Evolutionary conservation across 2,888 invertebrate species (phyloP).

Genomic region (Leptarthrus brevirostris): DNA sequence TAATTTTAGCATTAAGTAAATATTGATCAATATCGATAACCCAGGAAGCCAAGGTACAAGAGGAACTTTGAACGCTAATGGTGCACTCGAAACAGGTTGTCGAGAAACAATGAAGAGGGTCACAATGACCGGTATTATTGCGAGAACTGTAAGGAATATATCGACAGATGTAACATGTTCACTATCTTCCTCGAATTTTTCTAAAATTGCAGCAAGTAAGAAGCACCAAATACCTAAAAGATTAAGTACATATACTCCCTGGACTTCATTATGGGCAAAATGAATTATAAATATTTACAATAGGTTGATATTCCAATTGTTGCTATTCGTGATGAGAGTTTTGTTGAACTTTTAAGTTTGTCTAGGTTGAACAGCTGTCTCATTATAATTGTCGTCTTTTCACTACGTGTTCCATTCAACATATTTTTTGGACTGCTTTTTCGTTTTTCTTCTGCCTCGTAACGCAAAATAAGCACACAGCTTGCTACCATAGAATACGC

Average conservation of each 20-base stretch:
- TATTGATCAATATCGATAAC: conserved; percentile 83
- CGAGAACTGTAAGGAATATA: conserved; percentile 56
- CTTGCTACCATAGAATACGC: conserved; percentile 82
- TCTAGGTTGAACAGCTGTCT: conserved; percentile 67
- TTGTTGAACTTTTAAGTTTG: conserved; percentile 65
- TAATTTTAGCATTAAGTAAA: conserved; percentile 78
- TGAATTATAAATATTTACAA: conserved; percentile 65
- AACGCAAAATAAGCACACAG: conserved; percentile 78
- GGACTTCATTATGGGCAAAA: too few species aligned
- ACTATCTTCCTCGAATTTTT: conserved; percentile 60
- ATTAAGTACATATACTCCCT: too few species aligned
- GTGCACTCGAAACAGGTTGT: conserved; percentile 74
- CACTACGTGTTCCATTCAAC: neutral
- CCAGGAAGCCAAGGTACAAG: conserved; percentile 85
- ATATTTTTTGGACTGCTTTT: neutral
- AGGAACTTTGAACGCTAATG: conserved; percentile 79
- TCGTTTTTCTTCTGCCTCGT: conserved; percentile 62
- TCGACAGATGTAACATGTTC: conserved; percentile 55
- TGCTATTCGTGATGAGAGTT: conserved; percentile 66
- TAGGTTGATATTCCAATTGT: conserved; percentile 66
- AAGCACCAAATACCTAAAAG: conserved; percentile 60
- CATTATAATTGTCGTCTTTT: conserved; percentile 53
- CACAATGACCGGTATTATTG: conserved; percentile 60
- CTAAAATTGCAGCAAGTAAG: conserved; percentile 59
- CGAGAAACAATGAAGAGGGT: conserved; percentile 70